Evolutionary conservation across 2,113 vertebrate genomes (phyloP), one percentile per base, ranked within the genome.

Genomic region (Solea senegalensis): DNA sequence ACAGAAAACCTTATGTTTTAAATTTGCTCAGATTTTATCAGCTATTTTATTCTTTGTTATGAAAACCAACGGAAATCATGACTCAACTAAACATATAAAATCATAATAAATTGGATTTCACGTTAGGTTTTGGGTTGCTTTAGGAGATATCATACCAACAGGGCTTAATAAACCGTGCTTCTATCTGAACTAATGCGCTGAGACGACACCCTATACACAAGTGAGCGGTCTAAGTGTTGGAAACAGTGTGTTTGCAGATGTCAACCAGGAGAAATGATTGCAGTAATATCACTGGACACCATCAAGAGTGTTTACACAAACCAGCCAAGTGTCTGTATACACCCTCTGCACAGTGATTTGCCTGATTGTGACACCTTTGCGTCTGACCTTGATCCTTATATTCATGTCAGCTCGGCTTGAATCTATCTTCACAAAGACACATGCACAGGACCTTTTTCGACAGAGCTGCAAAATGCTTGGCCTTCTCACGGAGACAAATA

Each of bases 241-340:
- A 84, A 74, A 81, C 13, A 1, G 26, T 77, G 66, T 59, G 62
- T 80, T 74, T 78, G 76, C 75, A 78, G 55, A 76, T 72, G 83
- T 88, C 80, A 86, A 75, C 74, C 50, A 57, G 76, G 75, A 89
- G 65, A 87, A 85, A 86, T 84, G 89, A 75, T 63, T 55, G 51
- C 76, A 70, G 79, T 84, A 80, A 88, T 89, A 82, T 83, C 78
- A 60, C 65, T 81, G 82, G 83, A 90, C 82, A 78, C 66, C 68
- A 72, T 79, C 49, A 83, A 73, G 77, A 87, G 88, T 87, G 84
- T 84, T 83, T 81, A 70, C 21, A 45, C 72, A 44, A 83, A 81
- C 56, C 74, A 74, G 80, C 88, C 87, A 78, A 85, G 87, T 11
- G 46, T 74, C 56, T 12, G 2, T 56, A 43, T 8, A 60, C 72